Percentiles rank a stretch among this genome's conserved stretches.
Conservation (phyloP, 2,797 vertebrate species). For the Acridotheres tristis region DNA sequence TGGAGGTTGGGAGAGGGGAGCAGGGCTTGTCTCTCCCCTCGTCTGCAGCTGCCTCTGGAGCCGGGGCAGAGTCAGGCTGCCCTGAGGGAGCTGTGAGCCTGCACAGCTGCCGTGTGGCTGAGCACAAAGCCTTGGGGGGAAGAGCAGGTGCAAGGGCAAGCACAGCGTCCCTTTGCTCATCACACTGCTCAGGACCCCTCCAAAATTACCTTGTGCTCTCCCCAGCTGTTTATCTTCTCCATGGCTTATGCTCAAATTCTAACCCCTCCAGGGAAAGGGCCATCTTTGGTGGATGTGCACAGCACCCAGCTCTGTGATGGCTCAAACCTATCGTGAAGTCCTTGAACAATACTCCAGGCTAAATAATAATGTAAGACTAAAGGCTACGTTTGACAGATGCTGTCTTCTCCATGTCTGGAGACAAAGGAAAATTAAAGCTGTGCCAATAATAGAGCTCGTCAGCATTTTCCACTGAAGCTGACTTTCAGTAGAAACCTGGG, state of each 20-base stretch:
- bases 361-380: not conserved
- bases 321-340: not conserved
- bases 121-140: not conserved
- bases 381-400: slow-evolving; percentile 11
- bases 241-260: not conserved
- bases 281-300: not conserved
- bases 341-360: not conserved
- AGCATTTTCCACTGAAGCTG: slow-evolving; percentile 59
- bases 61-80: not conserved
- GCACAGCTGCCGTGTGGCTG: not conserved
- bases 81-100: not conserved
- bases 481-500: slow-evolving; percentile 56
- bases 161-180: not conserved
- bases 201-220: slow-evolving; percentile 4
- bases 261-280: not conserved
- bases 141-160: slow-evolving; percentile 38
- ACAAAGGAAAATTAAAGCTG: slow-evolving; percentile 65
- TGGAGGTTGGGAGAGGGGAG: not conserved
- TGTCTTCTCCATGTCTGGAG: slow-evolving; percentile 52
- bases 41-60: not conserved
- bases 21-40: not conserved
- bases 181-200: not conserved
- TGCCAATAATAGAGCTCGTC: slow-evolving; percentile 54
- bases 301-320: not conserved
- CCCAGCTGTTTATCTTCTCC: slow-evolving; percentile 6